These are phyloP conservation scores for Thecophora atra DNA, from an alignment of 2,888 invertebrate species.

Conservation along the genomic window DNA sequence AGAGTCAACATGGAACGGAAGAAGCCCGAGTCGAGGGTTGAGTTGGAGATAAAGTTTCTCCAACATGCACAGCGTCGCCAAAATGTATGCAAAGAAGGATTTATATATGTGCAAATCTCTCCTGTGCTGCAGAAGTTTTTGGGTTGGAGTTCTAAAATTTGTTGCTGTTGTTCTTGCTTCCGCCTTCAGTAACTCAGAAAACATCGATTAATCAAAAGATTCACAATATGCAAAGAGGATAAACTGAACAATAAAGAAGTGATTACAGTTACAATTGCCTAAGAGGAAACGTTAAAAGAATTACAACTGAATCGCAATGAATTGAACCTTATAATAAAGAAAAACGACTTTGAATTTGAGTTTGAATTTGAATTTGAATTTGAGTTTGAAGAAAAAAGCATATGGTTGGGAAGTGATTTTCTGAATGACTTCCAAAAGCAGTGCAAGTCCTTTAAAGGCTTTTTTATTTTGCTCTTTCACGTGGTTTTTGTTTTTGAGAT, in stretches of 20 bases:
- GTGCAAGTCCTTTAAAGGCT: too few species aligned
- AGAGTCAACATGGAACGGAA: not conserved
- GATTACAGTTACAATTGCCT: not conserved
- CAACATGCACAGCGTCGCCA: not conserved
- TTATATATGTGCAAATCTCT: conserved; percentile 10
- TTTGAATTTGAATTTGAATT: not conserved
- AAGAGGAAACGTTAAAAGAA: too few species aligned
- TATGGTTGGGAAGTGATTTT: not conserved
- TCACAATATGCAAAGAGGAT: not conserved
- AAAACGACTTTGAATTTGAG: too few species aligned
- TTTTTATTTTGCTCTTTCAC: too few species aligned
- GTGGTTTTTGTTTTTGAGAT: too few species aligned
- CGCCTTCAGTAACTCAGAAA: not conserved
- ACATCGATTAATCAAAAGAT: conserved; percentile 21
- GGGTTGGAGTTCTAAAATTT: not conserved
- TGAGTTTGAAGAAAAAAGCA: not conserved
- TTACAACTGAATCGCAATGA: too few species aligned
- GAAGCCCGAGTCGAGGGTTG: not conserved
- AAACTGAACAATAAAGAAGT: not conserved
- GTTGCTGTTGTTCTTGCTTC: not conserved
- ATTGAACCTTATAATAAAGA: too few species aligned
- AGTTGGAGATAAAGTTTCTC: conserved; percentile 7
- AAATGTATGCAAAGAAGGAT: conserved; percentile 31
- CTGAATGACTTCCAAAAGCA: too few species aligned
- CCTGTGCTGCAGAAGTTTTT: not conserved